Evolutionary conservation across 2,113 vertebrate genomes (phyloP), one percentile per base, ranked within the genome.

Genomic region (Chrysochloris asiatica): DNA sequence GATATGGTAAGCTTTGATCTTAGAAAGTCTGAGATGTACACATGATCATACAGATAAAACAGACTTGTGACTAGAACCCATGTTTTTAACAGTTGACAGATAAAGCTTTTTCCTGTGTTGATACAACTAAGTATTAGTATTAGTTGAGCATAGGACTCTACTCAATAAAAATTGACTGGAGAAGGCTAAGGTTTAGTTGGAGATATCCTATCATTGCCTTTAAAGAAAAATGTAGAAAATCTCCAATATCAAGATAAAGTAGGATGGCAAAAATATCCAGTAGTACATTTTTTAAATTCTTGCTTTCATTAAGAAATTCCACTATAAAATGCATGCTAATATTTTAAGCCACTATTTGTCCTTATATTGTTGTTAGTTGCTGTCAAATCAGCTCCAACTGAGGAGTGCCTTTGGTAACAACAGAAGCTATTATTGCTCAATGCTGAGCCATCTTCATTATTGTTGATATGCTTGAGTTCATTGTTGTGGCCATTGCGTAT

Each of bases 171-270:
- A 33, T 33, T 78, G 54, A 50, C 54, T 75, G 14, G 1, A 52
- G 4, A 30, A 65, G 28, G 13, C 50, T 81, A 38, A 89, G 52
- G 69, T 13, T 88, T 69, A 81, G 69, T 78, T 85, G 69, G 24
- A 4, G 56, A 71, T 3, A 9, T 90, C 61, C 84, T 65, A 43
- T 52, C 26, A 19, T 41, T 92, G 26, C 11, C n/a, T 71, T 2
- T 86, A 67, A 43, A 90, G 7, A 81, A 91, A 85, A 33, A 83
- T 33, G 92, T 41, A 87, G 38, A 89, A 65, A 93, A 33, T 76
- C 41, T 48, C 11, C 8, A 47, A 17, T 65, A 77, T 78, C 6
- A 54, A 73, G n/a, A 8, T 33, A 75, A 76, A 89, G 77, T 75
- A 30, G 38, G 69, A 19, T 59, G 38, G 6, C 28, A 85, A 65